Percentiles rank a stretch among this genome's conserved stretches.
Conservation (phyloP, 2,888 invertebrate species). For the Drosophila mimica region DNA sequence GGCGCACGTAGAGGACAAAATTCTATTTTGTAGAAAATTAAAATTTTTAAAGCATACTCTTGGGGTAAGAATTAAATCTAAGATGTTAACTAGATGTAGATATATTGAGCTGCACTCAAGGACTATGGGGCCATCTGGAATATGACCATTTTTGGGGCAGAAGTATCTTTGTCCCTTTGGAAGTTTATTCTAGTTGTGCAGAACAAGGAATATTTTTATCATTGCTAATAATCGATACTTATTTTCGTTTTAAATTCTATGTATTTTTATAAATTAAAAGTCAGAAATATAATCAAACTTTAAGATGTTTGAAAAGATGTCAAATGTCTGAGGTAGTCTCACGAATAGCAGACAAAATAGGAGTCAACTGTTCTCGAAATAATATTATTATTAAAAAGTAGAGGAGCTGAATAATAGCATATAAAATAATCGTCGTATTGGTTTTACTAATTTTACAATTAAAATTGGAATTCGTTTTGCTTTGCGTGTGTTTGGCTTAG, state of each 20-base stretch:
- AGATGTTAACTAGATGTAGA: background rate
- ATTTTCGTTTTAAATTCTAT: background rate
- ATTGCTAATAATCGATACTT: background rate
- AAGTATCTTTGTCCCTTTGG: background rate
- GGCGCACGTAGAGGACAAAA: background rate
- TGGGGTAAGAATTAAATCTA: background rate
- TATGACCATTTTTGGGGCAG: background rate
- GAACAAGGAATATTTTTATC: background rate
- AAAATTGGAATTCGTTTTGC: conserved; percentile 38
- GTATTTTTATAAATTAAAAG: conserved; percentile 4
- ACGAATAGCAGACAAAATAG: background rate
- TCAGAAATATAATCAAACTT: background rate
- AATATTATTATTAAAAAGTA: conserved; percentile 14
- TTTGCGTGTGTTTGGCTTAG: conserved; percentile 83
- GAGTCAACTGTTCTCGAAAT: conserved; percentile 3
- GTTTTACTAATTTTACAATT: conserved; percentile 55
- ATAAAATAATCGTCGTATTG: conserved; percentile 38
- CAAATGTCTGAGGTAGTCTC: background rate
- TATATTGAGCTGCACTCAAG: no score
- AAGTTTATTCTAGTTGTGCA: background rate
- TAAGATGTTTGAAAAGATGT: background rate
- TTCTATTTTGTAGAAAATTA: background rate
- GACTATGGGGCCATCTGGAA: no score
- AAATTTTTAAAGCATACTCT: background rate
- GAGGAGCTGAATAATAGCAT: conserved; percentile 30